Percentiles rank a stretch among this genome's conserved stretches.
Conservation (phyloP, 2,113 vertebrate species). For the Alethe diademata region DNA sequence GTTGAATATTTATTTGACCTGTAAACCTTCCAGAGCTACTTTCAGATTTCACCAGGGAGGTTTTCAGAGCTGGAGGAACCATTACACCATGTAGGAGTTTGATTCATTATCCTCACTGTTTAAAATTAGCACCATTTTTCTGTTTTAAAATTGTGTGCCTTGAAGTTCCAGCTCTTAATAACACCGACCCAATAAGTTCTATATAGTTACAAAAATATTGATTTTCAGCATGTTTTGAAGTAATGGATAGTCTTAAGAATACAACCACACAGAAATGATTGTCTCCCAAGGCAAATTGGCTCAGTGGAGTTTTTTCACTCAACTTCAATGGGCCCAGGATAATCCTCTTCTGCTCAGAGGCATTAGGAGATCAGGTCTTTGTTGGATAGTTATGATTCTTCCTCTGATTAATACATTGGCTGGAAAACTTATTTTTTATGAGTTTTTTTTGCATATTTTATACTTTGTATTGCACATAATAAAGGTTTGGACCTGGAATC, state of each 20-base stretch:
- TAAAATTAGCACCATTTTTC: constrained; percentile 15
- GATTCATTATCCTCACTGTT: not conserved
- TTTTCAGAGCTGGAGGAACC: not conserved
- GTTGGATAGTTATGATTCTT: not conserved
- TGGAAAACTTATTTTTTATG: not conserved
- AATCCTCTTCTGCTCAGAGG: not conserved
- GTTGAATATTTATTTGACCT: not conserved
- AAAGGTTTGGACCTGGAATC: not conserved
- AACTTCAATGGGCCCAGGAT: not conserved
- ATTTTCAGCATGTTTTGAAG: constrained; percentile 26
- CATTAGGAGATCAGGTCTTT: not conserved
- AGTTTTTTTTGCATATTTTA: not conserved
- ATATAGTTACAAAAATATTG: constrained; percentile 27
- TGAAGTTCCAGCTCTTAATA: constrained; percentile 22
- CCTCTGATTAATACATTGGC: not conserved
- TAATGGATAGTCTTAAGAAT: not conserved
- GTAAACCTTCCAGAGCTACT: not conserved
- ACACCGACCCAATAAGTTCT: not conserved
- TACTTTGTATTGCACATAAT: not conserved
- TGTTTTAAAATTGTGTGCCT: constrained; percentile 9
- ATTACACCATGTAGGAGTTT: not conserved
- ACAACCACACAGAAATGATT: not conserved
- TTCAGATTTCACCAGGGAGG: not conserved
- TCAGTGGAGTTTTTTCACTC: not conserved
- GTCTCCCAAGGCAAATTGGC: not conserved